These are phyloP conservation scores for Opisthocomus hoazin DNA, from an alignment of 2,113 vertebrate species.

Conservation along the genomic window DNA sequence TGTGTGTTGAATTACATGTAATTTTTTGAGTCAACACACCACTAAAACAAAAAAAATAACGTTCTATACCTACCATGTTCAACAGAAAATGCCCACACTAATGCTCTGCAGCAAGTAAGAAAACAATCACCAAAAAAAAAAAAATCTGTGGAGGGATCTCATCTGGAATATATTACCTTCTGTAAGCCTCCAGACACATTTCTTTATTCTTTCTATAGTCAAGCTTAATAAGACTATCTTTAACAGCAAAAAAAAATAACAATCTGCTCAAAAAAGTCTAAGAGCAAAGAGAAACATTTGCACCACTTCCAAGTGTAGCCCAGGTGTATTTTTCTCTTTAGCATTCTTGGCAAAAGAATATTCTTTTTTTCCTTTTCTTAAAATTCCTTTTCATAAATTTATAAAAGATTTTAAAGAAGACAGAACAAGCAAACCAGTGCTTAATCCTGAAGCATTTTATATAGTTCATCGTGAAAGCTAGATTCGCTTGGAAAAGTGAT, in stretches of 20 bases:
- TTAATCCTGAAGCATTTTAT: not conserved
- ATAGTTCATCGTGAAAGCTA: not conserved
- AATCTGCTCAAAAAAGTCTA: not conserved
- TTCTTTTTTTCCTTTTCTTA: not conserved
- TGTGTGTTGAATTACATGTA: not conserved
- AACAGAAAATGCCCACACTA: not conserved
- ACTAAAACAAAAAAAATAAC: not conserved
- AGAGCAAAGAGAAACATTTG: not conserved
- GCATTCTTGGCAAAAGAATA: not conserved
- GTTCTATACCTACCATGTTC: not conserved
- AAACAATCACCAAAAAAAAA: not conserved
- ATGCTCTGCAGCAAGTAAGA: not conserved
- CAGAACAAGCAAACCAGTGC: not conserved
- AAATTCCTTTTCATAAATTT: not conserved
- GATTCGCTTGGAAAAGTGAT: not conserved
- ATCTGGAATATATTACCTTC: not conserved
- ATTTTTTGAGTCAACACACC: not conserved
- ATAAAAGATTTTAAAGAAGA: not conserved
- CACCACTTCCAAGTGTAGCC: not conserved
- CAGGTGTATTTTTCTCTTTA: not conserved
- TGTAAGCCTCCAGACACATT: not conserved
- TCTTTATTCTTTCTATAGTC: not conserved
- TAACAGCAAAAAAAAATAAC: not conserved
- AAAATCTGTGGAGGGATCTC: not conserved
- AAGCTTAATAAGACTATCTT: not conserved